Evolutionary conservation across 1,140 invertebrate species (phyloP), one percentile per base, ranked within the genome.

Genomic region (Cydia amplana): DNA sequence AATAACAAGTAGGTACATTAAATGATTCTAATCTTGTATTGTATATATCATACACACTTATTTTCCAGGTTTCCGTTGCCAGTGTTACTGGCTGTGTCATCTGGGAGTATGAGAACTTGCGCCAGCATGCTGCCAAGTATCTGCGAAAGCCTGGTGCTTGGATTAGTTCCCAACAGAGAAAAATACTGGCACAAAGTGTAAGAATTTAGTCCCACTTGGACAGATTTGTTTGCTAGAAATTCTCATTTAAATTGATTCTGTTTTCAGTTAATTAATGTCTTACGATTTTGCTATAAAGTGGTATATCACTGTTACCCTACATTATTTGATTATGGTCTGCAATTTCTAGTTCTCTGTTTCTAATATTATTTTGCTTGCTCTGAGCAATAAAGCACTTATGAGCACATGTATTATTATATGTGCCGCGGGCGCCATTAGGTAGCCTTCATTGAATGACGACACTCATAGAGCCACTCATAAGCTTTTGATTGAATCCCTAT

Each of bases 51-150:
- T 72, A 4, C 46, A 7, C 60, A 40, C 73, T 51, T 46, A 10
- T 23, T 18, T 73, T 82, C 7, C 76, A 97, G 96, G 96, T 98
- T 85, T 95, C 95, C 86, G 93, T 95, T 75, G 93, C 94, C 36
- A 95, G 95, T 87, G 95, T 98, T 88, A 93, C 94, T 12, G 96
- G 95, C 60, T 96, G 96, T 85, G 94, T 96, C 20, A 96, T 98
- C 77, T 97, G 97, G 96, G 96, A 98, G 89, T 98, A 98, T 95
- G 97, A 99, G 92, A 95, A 94, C 81, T 93, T 97, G 83, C 93
- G 96, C 78, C 87, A 93, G 60, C 94, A 95, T 87, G 95, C 95
- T 1, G 85, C 94, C 28, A 93, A 89, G 16, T 93, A 95, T 80
- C 90, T 95, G 5, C 94, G 94, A 79, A 93, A 93, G 86, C 93